phyloP scores from a whole-genome alignment of 2,113 vertebrate genomes.

The Mungos mungo region DNA sequence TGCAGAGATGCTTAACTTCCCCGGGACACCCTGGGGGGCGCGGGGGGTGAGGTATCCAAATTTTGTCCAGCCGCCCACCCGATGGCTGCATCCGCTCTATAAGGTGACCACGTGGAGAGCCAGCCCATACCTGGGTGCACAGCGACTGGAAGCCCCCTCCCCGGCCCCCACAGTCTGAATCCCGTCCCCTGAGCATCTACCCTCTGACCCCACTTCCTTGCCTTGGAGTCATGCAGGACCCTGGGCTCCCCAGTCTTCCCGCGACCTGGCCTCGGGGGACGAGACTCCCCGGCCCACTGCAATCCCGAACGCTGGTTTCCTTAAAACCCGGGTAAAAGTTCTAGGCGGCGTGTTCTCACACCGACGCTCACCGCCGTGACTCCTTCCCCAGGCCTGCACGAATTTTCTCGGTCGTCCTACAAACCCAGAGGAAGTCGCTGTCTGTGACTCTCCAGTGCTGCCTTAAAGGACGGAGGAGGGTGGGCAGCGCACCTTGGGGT shows the following conservation, averaged over 20 bases:
- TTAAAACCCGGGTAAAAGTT: neutral
- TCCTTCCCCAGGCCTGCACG: neutral
- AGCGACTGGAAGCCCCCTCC: neutral
- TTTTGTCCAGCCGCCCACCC: neutral
- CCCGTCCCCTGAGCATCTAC: neutral
- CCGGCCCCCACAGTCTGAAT: neutral
- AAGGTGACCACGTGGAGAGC: neutral
- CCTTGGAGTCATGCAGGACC: neutral
- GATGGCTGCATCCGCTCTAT: too few species aligned
- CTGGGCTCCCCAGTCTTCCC: neutral
- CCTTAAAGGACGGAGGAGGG: neutral
- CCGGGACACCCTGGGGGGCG: rapidly evolving
- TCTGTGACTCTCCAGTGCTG: neutral
- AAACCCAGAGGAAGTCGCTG: neutral
- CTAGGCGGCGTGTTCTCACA: neutral
- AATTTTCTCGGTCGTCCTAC: neutral
- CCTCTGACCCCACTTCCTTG: neutral
- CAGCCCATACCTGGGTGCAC: neutral
- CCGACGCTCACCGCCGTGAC: neutral
- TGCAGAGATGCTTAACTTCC: neutral
- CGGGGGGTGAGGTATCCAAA: neutral
- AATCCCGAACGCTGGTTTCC: neutral
- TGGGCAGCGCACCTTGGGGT: neutral
- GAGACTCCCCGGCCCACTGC: neutral
- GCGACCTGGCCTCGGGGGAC: neutral